phyloP scores from a whole-genome alignment of 1,140 invertebrate species.

The Venustaconcha ellipsiformis region DNA sequence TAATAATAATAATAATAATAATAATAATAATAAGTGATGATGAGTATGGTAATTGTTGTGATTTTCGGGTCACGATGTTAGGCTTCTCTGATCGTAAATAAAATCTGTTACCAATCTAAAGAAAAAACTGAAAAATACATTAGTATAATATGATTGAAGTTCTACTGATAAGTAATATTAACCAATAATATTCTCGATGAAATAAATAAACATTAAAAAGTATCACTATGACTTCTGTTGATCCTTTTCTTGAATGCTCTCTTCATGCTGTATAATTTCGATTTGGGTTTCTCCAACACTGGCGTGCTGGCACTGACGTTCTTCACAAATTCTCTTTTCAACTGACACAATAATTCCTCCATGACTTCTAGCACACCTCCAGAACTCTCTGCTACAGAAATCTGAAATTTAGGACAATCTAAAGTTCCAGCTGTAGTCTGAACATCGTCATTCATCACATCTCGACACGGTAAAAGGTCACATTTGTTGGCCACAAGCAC shows the following conservation, averaged over 20 bases:
- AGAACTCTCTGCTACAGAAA: slow-evolving; percentile 57
- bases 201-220: slow-evolving; percentile 33
- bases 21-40: too few relatives aligned
- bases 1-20: too few relatives aligned
- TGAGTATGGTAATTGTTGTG: too few relatives aligned
- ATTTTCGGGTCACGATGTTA: too few relatives aligned
- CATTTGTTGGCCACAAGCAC: slow-evolving; percentile 57
- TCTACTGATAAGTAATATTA: too few relatives aligned
- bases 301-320: slow-evolving; percentile 24
- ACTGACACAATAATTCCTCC: slow-evolving; percentile 56
- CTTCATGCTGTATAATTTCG: slow-evolving; percentile 59
- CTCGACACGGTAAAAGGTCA: slow-evolving; percentile 51
- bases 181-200: too few relatives aligned
- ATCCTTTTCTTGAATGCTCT: slow-evolving; percentile 62
- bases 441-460: slow-evolving; percentile 45
- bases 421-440: slow-evolving; percentile 42
- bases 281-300: slow-evolving; percentile 44
- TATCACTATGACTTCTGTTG: slow-evolving; percentile 57
- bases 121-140: too few relatives aligned
- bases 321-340: slow-evolving; percentile 57
- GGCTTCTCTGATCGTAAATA: too few relatives aligned
- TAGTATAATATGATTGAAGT: too few relatives aligned
- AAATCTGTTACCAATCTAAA: too few relatives aligned
- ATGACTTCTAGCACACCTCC: slow-evolving; percentile 53
- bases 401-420: slow-evolving; percentile 57